Evolutionary conservation across 1,140 invertebrate species (phyloP).

Genomic region (Sipha flava): DNA sequence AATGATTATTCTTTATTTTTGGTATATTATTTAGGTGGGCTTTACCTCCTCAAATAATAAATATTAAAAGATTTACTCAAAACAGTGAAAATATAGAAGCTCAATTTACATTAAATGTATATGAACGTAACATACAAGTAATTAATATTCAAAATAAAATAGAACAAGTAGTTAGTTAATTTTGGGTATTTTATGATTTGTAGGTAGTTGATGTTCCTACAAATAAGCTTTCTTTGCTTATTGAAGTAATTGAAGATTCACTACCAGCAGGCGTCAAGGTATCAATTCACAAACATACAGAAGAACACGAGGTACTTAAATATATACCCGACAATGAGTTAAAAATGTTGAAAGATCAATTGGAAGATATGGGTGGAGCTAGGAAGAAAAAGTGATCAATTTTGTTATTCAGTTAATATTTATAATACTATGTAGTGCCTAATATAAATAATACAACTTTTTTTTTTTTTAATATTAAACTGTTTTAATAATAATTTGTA

Average conservation of each 20-base stretch:
- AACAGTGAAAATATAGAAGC: constrained; percentile 54
- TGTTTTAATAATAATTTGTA: not conserved
- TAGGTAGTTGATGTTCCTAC: constrained; percentile 54
- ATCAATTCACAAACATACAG: constrained; percentile 51
- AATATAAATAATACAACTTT: constrained; percentile 29
- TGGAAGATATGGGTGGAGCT: constrained; percentile 49
- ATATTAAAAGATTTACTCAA: constrained; percentile 61
- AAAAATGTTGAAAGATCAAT: constrained; percentile 57
- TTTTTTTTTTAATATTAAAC: not conserved
- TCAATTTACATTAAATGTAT: constrained; percentile 64
- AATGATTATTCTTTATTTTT: not conserved
- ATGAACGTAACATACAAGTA: constrained; percentile 68
- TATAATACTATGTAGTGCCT: not conserved
- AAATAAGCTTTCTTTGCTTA: constrained; percentile 51
- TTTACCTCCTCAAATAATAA: constrained; percentile 56
- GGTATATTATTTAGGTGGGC: constrained; percentile 54
- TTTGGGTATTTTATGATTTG: not conserved
- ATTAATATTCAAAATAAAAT: constrained; percentile 20
- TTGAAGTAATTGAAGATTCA: constrained; percentile 60
- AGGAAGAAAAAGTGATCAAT: constrained; percentile 46
- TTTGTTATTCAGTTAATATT: constrained; percentile 32
- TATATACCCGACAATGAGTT: constrained; percentile 73
- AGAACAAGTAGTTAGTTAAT: not conserved
- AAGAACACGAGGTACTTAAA: constrained; percentile 54
- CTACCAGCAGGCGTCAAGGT: constrained; percentile 67